phyloP scores from a whole-genome alignment of 2,888 invertebrate species.

The Buathra laborator region DNA sequence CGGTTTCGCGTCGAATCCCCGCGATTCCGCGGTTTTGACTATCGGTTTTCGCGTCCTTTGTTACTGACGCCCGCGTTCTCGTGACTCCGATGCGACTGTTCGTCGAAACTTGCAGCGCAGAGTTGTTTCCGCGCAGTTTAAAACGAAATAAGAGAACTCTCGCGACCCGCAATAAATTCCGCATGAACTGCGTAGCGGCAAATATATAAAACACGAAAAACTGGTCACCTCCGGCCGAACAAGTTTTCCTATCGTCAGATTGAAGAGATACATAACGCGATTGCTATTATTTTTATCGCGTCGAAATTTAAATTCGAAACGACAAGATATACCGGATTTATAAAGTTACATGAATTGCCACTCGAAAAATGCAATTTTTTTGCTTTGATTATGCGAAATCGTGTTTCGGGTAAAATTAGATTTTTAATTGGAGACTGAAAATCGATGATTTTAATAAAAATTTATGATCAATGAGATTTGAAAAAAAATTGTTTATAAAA shows the following conservation, averaged over 20 bases:
- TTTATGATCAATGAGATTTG: too few species aligned
- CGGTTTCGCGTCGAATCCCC: constrained; percentile 34
- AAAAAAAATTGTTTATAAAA: too few species aligned
- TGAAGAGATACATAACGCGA: neutral
- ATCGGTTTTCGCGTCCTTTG: constrained; percentile 27
- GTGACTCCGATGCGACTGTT: neutral
- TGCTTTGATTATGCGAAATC: too few species aligned
- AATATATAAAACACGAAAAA: neutral
- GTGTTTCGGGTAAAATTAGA: too few species aligned
- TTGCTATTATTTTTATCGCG: neutral
- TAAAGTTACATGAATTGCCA: neutral
- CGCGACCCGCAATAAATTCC: neutral
- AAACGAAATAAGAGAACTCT: constrained; percentile 2
- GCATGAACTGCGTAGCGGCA: neutral
- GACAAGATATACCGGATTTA: neutral
- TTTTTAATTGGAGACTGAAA: too few species aligned
- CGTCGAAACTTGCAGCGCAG: neutral
- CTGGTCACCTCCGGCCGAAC: neutral
- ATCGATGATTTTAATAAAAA: neutral
- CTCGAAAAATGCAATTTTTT: too few species aligned
- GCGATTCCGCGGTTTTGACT: constrained; percentile 51
- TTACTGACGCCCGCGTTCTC: neutral
- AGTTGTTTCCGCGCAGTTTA: neutral
- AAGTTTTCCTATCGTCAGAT: neutral
- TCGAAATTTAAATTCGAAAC: neutral